Conservation (phyloP, 1,140 invertebrate species). For the Drosophila setifemur region DNA sequence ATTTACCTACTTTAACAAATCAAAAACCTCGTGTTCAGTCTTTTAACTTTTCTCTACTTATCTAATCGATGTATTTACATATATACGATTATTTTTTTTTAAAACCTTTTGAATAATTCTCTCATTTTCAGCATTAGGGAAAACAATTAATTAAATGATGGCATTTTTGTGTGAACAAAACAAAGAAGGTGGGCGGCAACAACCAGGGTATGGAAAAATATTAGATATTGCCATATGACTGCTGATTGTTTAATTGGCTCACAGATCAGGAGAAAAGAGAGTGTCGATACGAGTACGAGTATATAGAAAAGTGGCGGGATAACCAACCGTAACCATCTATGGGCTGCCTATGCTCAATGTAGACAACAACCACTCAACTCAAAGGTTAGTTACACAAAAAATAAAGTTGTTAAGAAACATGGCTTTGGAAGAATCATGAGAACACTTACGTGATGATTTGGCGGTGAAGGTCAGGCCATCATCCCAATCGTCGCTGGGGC, state of each 20-base stretch:
- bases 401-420: conserved; percentile 5
- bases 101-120: conserved; percentile 51
- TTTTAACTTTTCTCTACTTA: conserved; percentile 11
- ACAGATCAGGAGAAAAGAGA: not conserved
- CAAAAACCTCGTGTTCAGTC: conserved; percentile 29
- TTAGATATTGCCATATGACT: conserved; percentile 60
- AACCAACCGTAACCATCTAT: conserved; percentile 5
- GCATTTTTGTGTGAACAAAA: conserved; percentile 77
- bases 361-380: conserved; percentile 19
- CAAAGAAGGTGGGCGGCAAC: conserved; percentile 15
- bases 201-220: conserved; percentile 17
- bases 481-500: conserved; percentile 88
- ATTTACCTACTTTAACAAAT: conserved; percentile 38
- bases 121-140: conserved; percentile 26
- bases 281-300: not conserved
- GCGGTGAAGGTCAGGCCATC: conserved; percentile 93
- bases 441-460: conserved; percentile 90
- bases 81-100: conserved; percentile 10
- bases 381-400: conserved; percentile 30
- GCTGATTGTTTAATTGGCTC: conserved; percentile 37
- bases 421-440: conserved; percentile 6
- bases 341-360: conserved; percentile 22
- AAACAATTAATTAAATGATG: conserved; percentile 45
- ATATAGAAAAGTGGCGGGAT: conserved; percentile 3
- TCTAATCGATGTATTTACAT: conserved; percentile 34